Evolutionary conservation across 2,113 vertebrate genomes (phyloP).

Genomic region (Tricholaema leucomelas): DNA sequence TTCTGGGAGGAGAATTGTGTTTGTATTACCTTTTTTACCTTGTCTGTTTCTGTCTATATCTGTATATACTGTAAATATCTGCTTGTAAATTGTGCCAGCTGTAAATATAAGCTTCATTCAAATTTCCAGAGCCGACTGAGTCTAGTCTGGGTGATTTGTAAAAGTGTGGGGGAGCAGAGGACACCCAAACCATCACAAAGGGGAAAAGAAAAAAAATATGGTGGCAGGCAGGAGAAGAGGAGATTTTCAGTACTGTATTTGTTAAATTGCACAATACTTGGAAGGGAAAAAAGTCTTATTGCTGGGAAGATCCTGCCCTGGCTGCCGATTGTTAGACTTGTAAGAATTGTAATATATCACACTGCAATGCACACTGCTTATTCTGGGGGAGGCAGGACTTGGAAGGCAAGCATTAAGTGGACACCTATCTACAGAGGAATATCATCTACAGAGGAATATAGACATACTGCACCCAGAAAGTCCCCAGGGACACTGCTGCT

Average conservation of each 20-base stretch:
- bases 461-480: not conserved
- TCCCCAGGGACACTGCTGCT: not conserved
- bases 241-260: not conserved
- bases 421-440: rapidly evolving
- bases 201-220: too few relatives aligned
- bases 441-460: too few relatives aligned
- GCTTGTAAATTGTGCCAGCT: too few relatives aligned
- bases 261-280: not conserved
- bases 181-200: too few relatives aligned
- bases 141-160: too few relatives aligned
- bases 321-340: not conserved
- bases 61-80: too few relatives aligned
- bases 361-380: rapidly evolving
- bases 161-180: too few relatives aligned
- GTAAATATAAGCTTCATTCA: too few relatives aligned
- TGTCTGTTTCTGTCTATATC: too few relatives aligned
- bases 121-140: too few relatives aligned
- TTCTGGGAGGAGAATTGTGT: too few relatives aligned
- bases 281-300: not conserved
- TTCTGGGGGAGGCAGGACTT: not conserved
- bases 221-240: not conserved
- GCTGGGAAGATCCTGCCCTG: not conserved
- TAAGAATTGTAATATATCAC: not conserved
- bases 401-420: not conserved
- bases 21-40: too few relatives aligned